phyloP scores from a whole-genome alignment of 2,113 vertebrate genomes.

The Stictonetta naevosa region DNA sequence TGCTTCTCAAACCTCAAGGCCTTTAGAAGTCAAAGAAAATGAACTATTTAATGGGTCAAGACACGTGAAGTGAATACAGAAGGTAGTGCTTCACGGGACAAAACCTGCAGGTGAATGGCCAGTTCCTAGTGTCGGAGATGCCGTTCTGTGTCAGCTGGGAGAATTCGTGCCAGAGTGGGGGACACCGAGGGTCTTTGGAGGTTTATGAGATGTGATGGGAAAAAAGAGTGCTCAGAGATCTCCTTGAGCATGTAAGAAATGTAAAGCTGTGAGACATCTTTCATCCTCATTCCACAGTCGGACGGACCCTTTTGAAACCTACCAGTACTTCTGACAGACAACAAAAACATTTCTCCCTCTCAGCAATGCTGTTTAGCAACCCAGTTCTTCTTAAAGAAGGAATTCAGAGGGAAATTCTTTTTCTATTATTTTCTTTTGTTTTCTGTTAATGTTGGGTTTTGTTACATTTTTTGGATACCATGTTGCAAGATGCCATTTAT shows the following conservation, averaged over 20 bases:
- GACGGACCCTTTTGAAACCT: neutral
- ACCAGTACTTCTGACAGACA: neutral
- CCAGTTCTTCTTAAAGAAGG: neutral
- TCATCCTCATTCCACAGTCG: neutral
- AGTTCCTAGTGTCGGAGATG: neutral
- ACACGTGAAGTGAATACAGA: neutral
- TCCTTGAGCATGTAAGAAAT: neutral
- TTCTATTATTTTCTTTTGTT: neutral
- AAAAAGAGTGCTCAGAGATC: neutral
- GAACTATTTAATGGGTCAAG: neutral
- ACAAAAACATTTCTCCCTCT: constrained; percentile 4
- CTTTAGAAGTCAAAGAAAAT: neutral
- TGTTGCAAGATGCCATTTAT: constrained; percentile 37
- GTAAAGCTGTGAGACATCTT: neutral
- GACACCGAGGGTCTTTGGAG: neutral
- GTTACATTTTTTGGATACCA: constrained; percentile 7
- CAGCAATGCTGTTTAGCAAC: constrained; percentile 16
- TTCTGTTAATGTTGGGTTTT: neutral
- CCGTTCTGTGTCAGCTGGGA: neutral
- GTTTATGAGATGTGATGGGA: neutral
- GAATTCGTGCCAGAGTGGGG: neutral
- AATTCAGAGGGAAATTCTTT: constrained; percentile 25
- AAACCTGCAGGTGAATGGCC: neutral
- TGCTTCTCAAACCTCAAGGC: neutral
- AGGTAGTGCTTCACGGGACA: neutral